These are phyloP conservation scores for Poecilia velifera DNA, from an alignment of 2,797 vertebrate genomes.

Conservation along the genomic window DNA sequence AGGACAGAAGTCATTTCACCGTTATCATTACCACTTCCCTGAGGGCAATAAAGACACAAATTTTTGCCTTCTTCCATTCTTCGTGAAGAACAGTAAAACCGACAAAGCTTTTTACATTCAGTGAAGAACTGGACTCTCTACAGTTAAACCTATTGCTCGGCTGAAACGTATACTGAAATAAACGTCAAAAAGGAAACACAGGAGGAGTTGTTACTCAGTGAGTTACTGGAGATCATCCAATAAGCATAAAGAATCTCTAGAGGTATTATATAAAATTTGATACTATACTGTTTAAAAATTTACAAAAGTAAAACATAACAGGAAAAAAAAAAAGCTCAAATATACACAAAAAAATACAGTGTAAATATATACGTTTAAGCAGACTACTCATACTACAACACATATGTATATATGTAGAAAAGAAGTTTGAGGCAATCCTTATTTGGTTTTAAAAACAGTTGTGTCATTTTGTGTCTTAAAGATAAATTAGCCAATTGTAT, in stretches of 20 bases:
- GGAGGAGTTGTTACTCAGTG: conserved; percentile 4
- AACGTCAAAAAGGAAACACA: conserved; percentile 27
- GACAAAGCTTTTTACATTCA: conserved; percentile 35
- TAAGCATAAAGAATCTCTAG: conserved; percentile 15
- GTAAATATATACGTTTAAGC: neutral
- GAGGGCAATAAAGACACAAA: conserved; percentile 47
- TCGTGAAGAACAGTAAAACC: conserved; percentile 38
- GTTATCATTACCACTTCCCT: conserved; percentile 61
- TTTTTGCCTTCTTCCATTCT: conserved; percentile 35
- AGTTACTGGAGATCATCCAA: conserved; percentile 25
- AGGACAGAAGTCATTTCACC: conserved; percentile 61
- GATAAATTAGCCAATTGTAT: neutral
- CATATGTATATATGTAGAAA: neutral
- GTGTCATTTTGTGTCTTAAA: neutral
- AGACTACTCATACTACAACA: neutral
- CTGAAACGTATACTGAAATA: conserved; percentile 8
- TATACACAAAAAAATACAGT: neutral
- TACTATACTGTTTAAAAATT: neutral
- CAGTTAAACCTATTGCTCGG: conserved; percentile 37
- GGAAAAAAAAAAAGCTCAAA: neutral
- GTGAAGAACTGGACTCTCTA: neutral
- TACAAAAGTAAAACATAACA: conserved; percentile 2
- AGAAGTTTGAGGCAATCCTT: neutral
- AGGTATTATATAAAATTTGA: conserved; percentile 32
- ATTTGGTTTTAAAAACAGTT: neutral